Evolutionary conservation across 2,888 invertebrate genomes (phyloP).

Genomic region (Glaucopsyche alexis): DNA sequence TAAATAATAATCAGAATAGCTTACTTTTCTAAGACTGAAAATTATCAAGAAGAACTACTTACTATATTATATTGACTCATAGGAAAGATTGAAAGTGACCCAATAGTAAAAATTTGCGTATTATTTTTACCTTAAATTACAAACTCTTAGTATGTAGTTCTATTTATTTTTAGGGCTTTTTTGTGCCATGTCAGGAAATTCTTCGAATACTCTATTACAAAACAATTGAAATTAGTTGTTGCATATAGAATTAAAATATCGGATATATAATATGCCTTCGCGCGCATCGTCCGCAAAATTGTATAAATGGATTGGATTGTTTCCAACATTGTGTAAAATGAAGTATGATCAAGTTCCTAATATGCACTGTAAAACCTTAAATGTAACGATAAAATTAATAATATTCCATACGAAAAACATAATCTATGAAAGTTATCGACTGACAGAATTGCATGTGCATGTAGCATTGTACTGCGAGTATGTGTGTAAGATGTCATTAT

Average conservation of each 20-base stretch:
- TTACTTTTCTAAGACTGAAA: neutral
- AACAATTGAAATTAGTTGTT: slow-evolving; percentile 61
- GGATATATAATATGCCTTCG: neutral
- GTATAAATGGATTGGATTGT: no score
- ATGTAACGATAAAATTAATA: no score
- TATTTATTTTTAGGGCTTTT: slow-evolving; percentile 68
- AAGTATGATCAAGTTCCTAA: no score
- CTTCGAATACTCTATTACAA: slow-evolving; percentile 77
- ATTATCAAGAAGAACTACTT: neutral
- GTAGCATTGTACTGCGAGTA: no score
- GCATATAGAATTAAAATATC: neutral
- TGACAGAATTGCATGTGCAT: no score
- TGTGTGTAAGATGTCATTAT: no score
- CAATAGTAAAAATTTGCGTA: slow-evolving; percentile 7
- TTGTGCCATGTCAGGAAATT: slow-evolving; percentile 74
- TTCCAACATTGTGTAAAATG: no score
- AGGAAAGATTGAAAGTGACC: slow-evolving; percentile 2
- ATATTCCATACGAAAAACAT: no score
- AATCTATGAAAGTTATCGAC: no score
- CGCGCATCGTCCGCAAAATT: no score
- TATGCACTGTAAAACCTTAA: no score
- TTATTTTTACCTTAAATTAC: slow-evolving; percentile 59
- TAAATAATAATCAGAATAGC: neutral
- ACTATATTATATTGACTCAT: neutral
- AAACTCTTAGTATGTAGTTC: slow-evolving; percentile 43